phyloP scores from a whole-genome alignment of 2,888 invertebrate genomes.

The Cephus pulcher region DNA sequence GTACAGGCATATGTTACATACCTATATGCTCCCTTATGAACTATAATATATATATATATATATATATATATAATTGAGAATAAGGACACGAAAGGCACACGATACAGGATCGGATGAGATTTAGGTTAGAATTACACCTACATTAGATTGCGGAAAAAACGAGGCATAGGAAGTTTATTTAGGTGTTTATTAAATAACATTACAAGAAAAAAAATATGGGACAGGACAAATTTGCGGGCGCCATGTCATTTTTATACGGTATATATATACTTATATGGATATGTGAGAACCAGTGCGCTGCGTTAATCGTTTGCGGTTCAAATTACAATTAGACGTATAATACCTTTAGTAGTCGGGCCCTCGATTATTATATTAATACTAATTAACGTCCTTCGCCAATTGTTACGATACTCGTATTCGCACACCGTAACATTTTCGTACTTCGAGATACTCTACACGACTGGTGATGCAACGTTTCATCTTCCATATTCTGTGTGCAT shows the following conservation, averaged over 20 bases:
- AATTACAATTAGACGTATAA: background rate
- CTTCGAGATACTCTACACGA: background rate
- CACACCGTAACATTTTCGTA: background rate
- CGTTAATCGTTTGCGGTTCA: background rate
- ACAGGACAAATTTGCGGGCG: conserved; percentile 55
- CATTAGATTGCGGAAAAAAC: background rate
- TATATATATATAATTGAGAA: conserved; percentile 15
- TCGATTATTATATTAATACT: background rate
- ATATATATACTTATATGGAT: background rate
- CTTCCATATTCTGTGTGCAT: background rate
- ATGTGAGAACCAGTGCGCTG: background rate
- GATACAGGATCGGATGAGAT: conserved; percentile 17
- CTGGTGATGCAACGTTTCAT: background rate
- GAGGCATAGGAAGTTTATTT: conserved; percentile 14
- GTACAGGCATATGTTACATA: conserved; percentile 1
- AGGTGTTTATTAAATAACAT: conserved; percentile 8
- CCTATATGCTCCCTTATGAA: background rate
- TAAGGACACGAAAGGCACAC: conserved; percentile 54
- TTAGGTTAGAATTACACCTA: conserved; percentile 11
- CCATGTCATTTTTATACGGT: conserved; percentile 48
- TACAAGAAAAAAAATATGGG: background rate
- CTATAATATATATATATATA: conserved; percentile 16
- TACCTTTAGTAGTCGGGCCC: background rate
- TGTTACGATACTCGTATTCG: background rate
- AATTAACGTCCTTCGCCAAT: background rate